phyloP scores from a whole-genome alignment of 2,113 vertebrate genomes.

The Motacilla tschutschensis region DNA sequence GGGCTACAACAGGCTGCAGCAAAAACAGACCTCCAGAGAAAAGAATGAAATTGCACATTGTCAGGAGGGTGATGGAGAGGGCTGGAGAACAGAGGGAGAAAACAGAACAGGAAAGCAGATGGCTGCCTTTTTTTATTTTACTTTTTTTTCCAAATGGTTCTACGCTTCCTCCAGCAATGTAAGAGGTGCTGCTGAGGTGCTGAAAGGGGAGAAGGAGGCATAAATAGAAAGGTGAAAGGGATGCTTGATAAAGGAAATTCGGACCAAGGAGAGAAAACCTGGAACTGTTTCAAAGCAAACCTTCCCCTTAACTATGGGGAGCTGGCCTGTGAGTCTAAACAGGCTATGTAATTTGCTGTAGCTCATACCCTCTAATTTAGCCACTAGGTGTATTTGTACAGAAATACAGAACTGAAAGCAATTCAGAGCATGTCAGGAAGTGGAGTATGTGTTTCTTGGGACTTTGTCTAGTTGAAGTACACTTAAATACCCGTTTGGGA shows the following conservation, averaged over 20 bases:
- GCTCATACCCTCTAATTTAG: conserved; percentile 13
- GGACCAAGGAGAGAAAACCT: conserved; percentile 1
- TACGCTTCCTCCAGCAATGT: background rate
- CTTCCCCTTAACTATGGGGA: background rate
- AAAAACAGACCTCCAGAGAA: background rate
- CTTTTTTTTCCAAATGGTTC: background rate
- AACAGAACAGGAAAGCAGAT: background rate
- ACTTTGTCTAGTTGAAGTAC: background rate
- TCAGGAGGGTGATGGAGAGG: background rate
- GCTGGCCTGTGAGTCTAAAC: background rate
- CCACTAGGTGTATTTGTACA: conserved; percentile 28
- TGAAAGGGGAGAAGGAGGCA: background rate
- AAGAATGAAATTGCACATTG: background rate
- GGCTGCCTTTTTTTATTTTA: background rate
- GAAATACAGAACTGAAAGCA: conserved; percentile 17
- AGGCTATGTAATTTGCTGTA: conserved; percentile 49
- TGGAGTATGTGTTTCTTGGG: conserved; percentile 4
- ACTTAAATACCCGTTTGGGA: conserved; percentile 15
- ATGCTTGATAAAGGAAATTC: background rate
- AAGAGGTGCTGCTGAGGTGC: background rate
- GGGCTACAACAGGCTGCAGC: background rate
- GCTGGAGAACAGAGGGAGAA: background rate
- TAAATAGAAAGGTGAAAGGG: conserved; percentile 3
- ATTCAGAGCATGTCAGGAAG: conserved; percentile 23
- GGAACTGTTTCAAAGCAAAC: conserved; percentile 27